These are phyloP conservation scores for Steatornis caripensis DNA, from an alignment of 2,113 vertebrate species.

Conservation along the genomic window DNA sequence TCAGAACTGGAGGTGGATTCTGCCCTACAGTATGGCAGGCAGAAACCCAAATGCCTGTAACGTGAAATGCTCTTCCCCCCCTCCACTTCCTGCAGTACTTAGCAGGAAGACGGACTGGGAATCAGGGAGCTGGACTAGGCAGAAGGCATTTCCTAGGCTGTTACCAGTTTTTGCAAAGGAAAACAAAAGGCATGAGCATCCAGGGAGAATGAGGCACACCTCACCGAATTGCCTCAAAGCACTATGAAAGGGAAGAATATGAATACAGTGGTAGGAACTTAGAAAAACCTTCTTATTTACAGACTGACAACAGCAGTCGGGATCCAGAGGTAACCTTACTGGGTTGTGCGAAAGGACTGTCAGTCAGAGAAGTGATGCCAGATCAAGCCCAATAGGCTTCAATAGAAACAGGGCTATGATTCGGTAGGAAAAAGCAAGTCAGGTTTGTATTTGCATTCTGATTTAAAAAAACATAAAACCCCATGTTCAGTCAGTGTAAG, in stretches of 20 bases:
- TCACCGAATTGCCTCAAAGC: background rate
- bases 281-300: background rate
- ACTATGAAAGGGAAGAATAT: background rate
- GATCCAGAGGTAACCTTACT: background rate
- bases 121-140: background rate
- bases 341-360: background rate
- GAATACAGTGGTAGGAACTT: background rate
- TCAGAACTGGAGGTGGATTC: constrained; percentile 36
- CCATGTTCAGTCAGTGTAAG: background rate
- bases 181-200: background rate
- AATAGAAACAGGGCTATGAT: background rate
- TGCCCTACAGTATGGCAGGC: background rate
- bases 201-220: background rate
- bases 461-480: background rate
- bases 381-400: background rate
- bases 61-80: constrained; percentile 19
- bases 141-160: constrained; percentile 28
- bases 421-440: background rate
- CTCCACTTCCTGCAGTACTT: background rate
- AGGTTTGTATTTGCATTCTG: background rate
- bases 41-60: constrained; percentile 35
- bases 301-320: background rate
- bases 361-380: background rate
- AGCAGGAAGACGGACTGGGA: constrained; percentile 15
- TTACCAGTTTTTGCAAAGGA: constrained; percentile 16